Evolutionary conservation across 2,113 vertebrate species (phyloP).

Genomic region (Thalassarche chlororhynchos): DNA sequence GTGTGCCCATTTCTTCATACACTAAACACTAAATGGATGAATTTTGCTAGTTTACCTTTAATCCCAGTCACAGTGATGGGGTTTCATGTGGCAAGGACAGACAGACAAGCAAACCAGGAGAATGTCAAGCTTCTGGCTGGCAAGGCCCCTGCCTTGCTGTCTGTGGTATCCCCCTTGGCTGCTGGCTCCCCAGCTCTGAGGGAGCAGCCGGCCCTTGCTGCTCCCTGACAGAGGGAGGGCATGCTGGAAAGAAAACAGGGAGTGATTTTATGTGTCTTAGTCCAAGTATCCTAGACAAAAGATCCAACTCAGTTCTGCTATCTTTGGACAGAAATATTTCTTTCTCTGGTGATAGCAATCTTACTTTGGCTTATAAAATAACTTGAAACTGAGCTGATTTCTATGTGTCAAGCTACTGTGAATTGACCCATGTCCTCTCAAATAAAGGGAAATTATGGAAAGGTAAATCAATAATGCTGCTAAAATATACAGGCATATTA

Average conservation of each 20-base stretch:
- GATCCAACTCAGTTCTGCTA: not conserved
- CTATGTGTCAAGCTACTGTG: not conserved
- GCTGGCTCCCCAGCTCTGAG: not conserved
- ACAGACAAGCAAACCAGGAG: not conserved
- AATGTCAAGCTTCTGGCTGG: not conserved
- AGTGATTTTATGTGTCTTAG: not conserved
- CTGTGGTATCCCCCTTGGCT: not conserved
- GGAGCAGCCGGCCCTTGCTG: not conserved
- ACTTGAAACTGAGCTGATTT: not conserved
- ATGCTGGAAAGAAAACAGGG: not conserved
- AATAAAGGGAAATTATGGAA: not conserved
- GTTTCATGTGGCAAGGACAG: not conserved
- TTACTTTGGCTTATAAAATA: not conserved
- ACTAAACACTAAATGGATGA: not conserved
- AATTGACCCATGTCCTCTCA: not conserved
- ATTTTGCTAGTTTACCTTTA: not conserved
- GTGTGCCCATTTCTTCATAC: not conserved
- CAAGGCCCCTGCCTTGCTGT: not conserved
- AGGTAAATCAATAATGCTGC: not conserved
- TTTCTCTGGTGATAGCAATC: not conserved
- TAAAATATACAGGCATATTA: not conserved
- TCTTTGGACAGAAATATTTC: not conserved
- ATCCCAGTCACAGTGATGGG: not conserved
- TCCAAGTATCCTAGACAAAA: not conserved
- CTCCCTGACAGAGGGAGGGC: not conserved